These are phyloP conservation scores for Drosophila macrospina DNA, from an alignment of 2,888 invertebrate genomes.

Conservation along the genomic window DNA sequence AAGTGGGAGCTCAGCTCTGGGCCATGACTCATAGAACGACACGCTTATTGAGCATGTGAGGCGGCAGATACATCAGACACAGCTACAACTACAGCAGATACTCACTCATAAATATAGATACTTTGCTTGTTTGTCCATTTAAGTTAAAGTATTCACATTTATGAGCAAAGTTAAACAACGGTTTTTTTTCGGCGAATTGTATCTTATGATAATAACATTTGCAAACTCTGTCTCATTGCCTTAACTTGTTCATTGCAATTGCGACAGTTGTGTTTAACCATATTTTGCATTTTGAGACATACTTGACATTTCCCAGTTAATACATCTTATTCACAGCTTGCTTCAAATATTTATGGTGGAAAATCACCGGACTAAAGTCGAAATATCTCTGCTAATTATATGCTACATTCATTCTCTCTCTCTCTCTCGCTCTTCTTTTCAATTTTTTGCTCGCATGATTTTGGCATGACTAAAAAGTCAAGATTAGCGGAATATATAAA, in stretches of 20 bases:
- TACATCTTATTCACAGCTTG: not conserved
- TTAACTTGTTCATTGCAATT: slow-evolving; percentile 5
- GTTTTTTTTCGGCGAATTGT: slow-evolving; percentile 34
- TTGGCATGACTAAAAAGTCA: slow-evolving; percentile 27
- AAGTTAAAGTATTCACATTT: slow-evolving; percentile 26
- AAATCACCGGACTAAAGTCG: slow-evolving; percentile 52
- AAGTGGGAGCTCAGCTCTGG: not conserved
- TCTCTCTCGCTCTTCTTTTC: not conserved
- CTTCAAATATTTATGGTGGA: slow-evolving; percentile 49
- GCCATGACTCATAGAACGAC: slow-evolving; percentile 63
- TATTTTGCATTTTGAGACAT: slow-evolving; percentile 18
- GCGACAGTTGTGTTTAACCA: slow-evolving; percentile 11
- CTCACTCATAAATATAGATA: slow-evolving; percentile 18
- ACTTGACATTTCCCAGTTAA: slow-evolving; percentile 39
- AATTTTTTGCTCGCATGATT: slow-evolving; percentile 19
- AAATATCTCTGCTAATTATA: slow-evolving; percentile 45
- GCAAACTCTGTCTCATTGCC: slow-evolving; percentile 28
- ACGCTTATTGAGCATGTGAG: slow-evolving; percentile 60
- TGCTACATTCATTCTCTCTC: slow-evolving; percentile 34
- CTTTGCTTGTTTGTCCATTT: slow-evolving; percentile 41
- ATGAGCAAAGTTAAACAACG: slow-evolving; percentile 51
- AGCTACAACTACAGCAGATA: slow-evolving; percentile 22
- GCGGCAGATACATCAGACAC: slow-evolving; percentile 20
- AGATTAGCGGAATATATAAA: slow-evolving; percentile 34
- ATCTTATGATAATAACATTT: slow-evolving; percentile 43